These are phyloP conservation scores for Podabrus alpinus DNA, from an alignment of 2,888 invertebrate species.

Conservation along the genomic window DNA sequence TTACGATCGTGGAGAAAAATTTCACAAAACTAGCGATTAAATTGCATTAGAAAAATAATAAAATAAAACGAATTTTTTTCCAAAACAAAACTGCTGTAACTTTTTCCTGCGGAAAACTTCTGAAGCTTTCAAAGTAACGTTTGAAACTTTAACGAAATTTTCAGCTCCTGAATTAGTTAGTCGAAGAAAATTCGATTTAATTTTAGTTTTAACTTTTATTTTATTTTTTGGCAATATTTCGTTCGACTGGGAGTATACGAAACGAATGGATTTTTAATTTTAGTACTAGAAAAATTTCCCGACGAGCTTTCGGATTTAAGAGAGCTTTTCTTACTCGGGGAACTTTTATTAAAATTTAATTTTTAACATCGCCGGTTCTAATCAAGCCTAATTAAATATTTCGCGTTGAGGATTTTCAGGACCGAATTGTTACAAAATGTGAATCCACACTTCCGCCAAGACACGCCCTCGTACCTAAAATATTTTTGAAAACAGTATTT, in stretches of 20 bases:
- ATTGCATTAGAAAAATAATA: background rate
- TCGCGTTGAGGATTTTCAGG: background rate
- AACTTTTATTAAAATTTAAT: background rate
- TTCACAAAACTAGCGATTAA: background rate
- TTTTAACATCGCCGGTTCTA: background rate
- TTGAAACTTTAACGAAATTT: background rate
- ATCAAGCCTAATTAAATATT: background rate
- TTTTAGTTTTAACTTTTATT: background rate
- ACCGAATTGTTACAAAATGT: background rate
- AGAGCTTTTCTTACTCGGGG: too few species aligned
- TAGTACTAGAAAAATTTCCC: background rate
- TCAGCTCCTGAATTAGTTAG: background rate
- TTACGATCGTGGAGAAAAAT: background rate
- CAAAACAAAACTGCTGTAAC: background rate
- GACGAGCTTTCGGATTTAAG: background rate
- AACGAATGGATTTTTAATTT: background rate
- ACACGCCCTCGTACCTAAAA: background rate
- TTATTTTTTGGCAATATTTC: background rate
- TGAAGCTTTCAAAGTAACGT: background rate
- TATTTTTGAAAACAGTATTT: conserved; percentile 41
- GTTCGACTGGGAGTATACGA: background rate
- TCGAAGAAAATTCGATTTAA: background rate
- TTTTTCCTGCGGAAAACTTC: background rate
- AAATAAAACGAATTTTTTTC: background rate
- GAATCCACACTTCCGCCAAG: background rate